phyloP scores from a whole-genome alignment of 2,888 invertebrate species.

The Geotrupes spiniger region DNA sequence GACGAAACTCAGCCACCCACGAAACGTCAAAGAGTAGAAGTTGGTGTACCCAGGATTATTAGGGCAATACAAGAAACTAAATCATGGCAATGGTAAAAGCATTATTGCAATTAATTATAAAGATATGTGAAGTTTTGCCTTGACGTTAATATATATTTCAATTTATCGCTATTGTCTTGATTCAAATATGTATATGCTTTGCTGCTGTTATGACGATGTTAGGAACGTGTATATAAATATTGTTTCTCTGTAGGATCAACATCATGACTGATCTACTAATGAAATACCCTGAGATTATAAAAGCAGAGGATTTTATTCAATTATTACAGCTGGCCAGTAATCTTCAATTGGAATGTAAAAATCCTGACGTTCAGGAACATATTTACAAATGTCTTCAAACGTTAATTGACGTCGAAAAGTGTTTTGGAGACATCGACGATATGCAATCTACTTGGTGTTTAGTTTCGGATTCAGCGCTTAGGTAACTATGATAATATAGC shows the following conservation, averaged over 20 bases:
- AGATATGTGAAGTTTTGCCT: no score
- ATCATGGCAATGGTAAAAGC: conserved; percentile 45
- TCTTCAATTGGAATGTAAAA: conserved; percentile 40
- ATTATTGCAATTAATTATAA: no score
- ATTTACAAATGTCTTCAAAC: conserved; percentile 43
- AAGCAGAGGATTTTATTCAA: conserved; percentile 40
- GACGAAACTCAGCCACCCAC: conserved; percentile 17
- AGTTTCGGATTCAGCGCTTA: conserved; percentile 47
- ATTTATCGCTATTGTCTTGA: no score
- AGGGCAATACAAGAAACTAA: conserved; percentile 40
- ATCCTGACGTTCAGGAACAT: conserved; percentile 41
- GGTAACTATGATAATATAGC: no score
- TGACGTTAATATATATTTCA: no score
- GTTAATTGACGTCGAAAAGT: conserved; percentile 40
- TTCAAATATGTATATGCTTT: no score
- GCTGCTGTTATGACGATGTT: no score
- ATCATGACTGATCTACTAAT: conserved; percentile 44
- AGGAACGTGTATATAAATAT: no score
- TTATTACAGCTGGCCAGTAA: conserved; percentile 48
- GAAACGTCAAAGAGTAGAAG: conserved; percentile 40
- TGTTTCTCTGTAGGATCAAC: conserved; percentile 42
- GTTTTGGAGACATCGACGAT: conserved; percentile 19
- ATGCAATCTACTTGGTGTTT: conserved; percentile 41
- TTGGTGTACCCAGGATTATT: conserved; percentile 38
- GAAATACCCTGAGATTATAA: conserved; percentile 48